A percentile compares a stretch with the other conserved stretches of the same genome.
These are phyloP conservation scores for Laticauda colubrina DNA, from an alignment of 2,113 vertebrate genomes.

Conservation along the genomic window DNA sequence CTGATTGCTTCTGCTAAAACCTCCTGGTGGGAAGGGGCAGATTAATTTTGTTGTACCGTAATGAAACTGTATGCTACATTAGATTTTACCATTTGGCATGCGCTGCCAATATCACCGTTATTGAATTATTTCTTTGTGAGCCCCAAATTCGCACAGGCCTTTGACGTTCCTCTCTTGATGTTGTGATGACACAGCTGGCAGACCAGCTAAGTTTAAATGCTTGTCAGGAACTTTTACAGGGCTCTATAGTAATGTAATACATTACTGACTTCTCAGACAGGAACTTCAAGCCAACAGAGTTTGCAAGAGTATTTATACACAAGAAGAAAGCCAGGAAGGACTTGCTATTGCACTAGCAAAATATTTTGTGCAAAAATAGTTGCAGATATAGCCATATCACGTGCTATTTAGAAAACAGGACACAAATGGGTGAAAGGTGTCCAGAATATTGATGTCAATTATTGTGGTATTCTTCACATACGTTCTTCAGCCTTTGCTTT, in stretches of 20 bases:
- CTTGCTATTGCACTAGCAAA: background rate
- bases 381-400: background rate
- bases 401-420: background rate
- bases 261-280: constrained; percentile 3
- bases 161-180: constrained; percentile 57
- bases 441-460: background rate
- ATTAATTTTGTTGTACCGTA: constrained; percentile 81
- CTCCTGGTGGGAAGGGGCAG: constrained; percentile 78
- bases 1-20: constrained; percentile 82
- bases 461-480: background rate
- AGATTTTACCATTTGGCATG: constrained; percentile 80
- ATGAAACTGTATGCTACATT: constrained; percentile 86
- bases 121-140: constrained; percentile 74
- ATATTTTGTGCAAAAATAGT: background rate
- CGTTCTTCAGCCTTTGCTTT: background rate
- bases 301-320: background rate
- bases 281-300: background rate
- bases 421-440: background rate
- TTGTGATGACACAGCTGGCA: constrained; percentile 38
- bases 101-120: constrained; percentile 77
- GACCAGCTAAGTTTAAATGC: constrained; percentile 25
- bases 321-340: background rate
- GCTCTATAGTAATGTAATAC: background rate
- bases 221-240: constrained; percentile 21
- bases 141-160: constrained; percentile 71